A percentile compares a stretch with the other conserved stretches of the same genome.
These are phyloP conservation scores for Chaetops frenatus DNA, from an alignment of 2,113 vertebrate genomes.

Conservation along the genomic window DNA sequence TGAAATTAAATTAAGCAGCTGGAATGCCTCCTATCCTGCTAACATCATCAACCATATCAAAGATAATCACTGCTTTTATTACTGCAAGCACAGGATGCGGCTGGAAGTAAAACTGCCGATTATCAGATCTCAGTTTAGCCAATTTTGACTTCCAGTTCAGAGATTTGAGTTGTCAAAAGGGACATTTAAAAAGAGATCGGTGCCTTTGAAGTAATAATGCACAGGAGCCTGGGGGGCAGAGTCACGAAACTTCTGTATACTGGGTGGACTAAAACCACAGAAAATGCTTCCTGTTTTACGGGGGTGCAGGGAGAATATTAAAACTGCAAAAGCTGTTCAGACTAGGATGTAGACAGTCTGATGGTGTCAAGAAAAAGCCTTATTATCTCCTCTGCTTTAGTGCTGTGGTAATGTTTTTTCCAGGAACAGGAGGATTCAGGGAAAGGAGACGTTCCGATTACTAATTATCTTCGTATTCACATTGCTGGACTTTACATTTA, in stretches of 20 bases:
- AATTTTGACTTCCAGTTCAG: slow-evolving; percentile 58
- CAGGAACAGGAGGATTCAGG: neutral
- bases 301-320: neutral
- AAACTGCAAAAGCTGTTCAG: neutral
- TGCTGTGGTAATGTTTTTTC: slow-evolving; percentile 33
- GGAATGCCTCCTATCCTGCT: slow-evolving; percentile 38
- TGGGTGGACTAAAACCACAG: neutral
- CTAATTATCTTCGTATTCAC: slow-evolving; percentile 8
- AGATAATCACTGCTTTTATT: slow-evolving; percentile 54
- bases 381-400: slow-evolving; percentile 16
- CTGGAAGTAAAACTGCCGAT: slow-evolving; percentile 55
- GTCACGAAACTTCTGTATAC: slow-evolving; percentile 18
- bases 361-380: slow-evolving; percentile 4
- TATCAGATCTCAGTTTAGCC: slow-evolving; percentile 61
- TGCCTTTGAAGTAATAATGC: slow-evolving; percentile 42
- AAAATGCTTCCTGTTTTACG: slow-evolving; percentile 33
- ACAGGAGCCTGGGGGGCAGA: neutral
- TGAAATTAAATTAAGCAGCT: slow-evolving; percentile 66
- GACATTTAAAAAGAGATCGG: slow-evolving; percentile 52
- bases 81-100: slow-evolving; percentile 10
- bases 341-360: slow-evolving; percentile 1
- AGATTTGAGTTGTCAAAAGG: slow-evolving; percentile 45
- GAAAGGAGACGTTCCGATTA: neutral
- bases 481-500: neutral
- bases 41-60: slow-evolving; percentile 52